Base-by-base conservation (phyloP, 2,113 vertebrate genomes). In the Halichoerus grypus region DNA sequence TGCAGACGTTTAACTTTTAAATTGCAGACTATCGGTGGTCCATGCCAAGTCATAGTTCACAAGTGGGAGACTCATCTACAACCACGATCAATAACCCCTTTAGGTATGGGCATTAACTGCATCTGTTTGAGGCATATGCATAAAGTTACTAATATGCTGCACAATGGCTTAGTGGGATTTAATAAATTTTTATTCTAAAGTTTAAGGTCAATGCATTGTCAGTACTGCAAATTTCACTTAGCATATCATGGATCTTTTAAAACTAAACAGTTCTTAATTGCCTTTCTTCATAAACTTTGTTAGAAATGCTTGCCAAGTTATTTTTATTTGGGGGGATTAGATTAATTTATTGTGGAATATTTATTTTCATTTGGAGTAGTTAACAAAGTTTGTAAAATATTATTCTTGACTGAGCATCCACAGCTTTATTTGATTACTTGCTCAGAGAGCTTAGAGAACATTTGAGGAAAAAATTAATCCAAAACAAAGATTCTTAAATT, bases 41-140 rank as follows among this genome's bases (percentile, higher is more conserved):
- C 99, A 98, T 99, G 99, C 98, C 99, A 99, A 99, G 99, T 99
- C 99, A 99, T 99, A 99, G 99, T 99, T 99, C 99, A 99, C 99
- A 99, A 98, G 99, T 99, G 99, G 99, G 99, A 99, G 99, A 99
- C 99, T 99, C 99, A 99, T 99, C 99, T 99, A 97, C 99, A 99
- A 96, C 99, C 99, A 98, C 99, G 99, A 99, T 99, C 99, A 99
- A 99, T 99, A 99, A 99, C 99, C 98, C 99, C 99, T 99, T 99
- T 99, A 99, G 99, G 99, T 99, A 99, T 99, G 99, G 98, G 98
- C 98, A 99, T 98, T 98, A 98, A 98, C 98, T 99, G 98, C 99
- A 98, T 99, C 98, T 99, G 97, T 99, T 99, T 99, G 98, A 99
- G 98, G 98, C 98, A 98, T 99, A 99, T 99, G 98, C 98, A 98